These are phyloP conservation scores for Calyptomena viridis DNA, from an alignment of 2,113 vertebrate species.

Conservation along the genomic window DNA sequence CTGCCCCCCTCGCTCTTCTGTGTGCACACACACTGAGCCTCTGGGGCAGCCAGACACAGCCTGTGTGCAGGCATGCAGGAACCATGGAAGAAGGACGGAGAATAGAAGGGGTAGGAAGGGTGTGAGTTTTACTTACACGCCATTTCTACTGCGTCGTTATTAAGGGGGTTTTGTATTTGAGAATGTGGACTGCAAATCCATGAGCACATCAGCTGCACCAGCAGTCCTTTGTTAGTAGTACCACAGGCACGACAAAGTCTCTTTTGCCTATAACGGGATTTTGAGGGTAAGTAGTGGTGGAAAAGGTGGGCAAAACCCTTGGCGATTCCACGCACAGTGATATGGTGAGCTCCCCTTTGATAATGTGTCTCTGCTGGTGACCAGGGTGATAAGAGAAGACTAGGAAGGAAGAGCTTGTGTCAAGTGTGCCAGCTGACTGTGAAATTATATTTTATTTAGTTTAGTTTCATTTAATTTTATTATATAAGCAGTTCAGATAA, in stretches of 20 bases:
- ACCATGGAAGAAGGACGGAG: neutral
- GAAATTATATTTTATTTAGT: neutral
- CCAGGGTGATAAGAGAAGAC: neutral
- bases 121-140: neutral
- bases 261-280: neutral
- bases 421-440: neutral
- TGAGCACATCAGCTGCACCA: neutral
- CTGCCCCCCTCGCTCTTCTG: rapidly evolving
- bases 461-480: neutral
- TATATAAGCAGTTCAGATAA: neutral
- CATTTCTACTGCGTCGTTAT: neutral
- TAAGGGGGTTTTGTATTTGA: neutral
- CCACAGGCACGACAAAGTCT: rapidly evolving
- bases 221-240: rapidly evolving
- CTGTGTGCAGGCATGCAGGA: neutral
- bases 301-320: neutral
- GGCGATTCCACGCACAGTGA: neutral
- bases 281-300: neutral
- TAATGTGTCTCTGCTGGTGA: neutral
- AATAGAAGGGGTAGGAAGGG: rapidly evolving
- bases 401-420: neutral
- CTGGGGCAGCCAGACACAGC: neutral
- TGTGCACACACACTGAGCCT: rapidly evolving
- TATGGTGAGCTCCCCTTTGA: neutral
- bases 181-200: neutral